Conservation (phyloP, 2,797 vertebrate genomes). For the Euthynnus affinis region DNA sequence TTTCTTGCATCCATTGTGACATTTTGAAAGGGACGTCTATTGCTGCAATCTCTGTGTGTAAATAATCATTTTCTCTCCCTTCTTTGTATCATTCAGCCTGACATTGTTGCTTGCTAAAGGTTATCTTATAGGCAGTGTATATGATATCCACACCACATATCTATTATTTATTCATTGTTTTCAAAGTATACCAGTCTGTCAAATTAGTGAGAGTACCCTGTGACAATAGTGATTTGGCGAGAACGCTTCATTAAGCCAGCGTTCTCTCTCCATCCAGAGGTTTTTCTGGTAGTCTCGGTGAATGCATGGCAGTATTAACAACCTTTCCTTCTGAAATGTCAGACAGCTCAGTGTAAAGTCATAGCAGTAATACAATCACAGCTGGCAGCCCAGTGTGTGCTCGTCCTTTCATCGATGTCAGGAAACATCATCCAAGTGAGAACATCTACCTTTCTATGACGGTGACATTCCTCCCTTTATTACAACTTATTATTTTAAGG, state of each 20-base stretch:
- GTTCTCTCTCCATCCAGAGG: slow-evolving; percentile 26
- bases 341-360: slow-evolving; percentile 57
- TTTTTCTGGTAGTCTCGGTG: slow-evolving; percentile 32
- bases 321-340: slow-evolving; percentile 76
- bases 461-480: slow-evolving; percentile 20
- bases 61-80: slow-evolving; percentile 60
- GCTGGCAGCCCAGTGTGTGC: slow-evolving; percentile 49
- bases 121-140: slow-evolving; percentile 11
- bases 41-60: slow-evolving; percentile 48
- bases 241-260: slow-evolving; percentile 28
- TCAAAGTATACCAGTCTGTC: not conserved
- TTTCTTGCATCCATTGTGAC: slow-evolving; percentile 72
- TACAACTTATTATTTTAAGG: slow-evolving; percentile 4
- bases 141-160: slow-evolving; percentile 16
- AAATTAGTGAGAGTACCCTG: slow-evolving; percentile 11
- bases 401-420: slow-evolving; percentile 55
- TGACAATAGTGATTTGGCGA: slow-evolving; percentile 32
- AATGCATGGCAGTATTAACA: slow-evolving; percentile 51
- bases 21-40: slow-evolving; percentile 69
- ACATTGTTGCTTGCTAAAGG: slow-evolving; percentile 52
- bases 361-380: slow-evolving; percentile 63
- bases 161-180: slow-evolving; percentile 35
- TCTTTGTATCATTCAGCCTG: slow-evolving; percentile 36
- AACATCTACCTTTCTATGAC: slow-evolving; percentile 13
- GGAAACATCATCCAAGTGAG: slow-evolving; percentile 48